Evolutionary conservation across 2,888 invertebrate species (phyloP).

Genomic region (Heliconius erato): DNA sequence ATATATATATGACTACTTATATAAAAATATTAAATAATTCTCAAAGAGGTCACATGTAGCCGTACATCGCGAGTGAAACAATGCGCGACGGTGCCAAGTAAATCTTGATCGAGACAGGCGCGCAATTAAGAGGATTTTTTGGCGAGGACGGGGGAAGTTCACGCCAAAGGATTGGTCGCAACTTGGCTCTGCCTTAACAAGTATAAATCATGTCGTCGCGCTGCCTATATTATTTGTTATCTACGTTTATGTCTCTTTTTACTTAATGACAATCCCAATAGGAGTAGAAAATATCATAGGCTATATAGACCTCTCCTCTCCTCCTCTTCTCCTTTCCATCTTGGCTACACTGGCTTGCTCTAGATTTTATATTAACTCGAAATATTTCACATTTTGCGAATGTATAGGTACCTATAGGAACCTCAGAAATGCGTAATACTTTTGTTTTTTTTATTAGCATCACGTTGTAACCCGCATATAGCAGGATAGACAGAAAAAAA

Average conservation of each 20-base stretch:
- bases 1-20: background rate
- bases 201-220: background rate
- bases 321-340: too few relatives aligned
- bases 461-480: too few relatives aligned
- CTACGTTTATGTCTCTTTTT: background rate
- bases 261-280: background rate
- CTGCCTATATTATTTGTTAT: background rate
- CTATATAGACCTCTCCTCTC: too few relatives aligned
- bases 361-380: too few relatives aligned
- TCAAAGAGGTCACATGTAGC: conserved; percentile 5
- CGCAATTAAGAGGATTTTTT: conserved; percentile 35
- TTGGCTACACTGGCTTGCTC: too few relatives aligned
- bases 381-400: too few relatives aligned
- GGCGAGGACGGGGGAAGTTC: conserved; percentile 7
- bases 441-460: too few relatives aligned
- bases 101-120: conserved; percentile 40
- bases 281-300: too few relatives aligned
- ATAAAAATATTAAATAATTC: conserved; percentile 12
- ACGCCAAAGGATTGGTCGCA: conserved; percentile 22
- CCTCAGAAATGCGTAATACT: background rate
- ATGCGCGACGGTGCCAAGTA: conserved; percentile 36
- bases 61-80: conserved; percentile 17
- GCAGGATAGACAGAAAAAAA: background rate
- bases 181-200: conserved; percentile 21
- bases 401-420: too few relatives aligned